phyloP scores from a whole-genome alignment of 1,140 invertebrate species.

The Caenorhabditis remanei region DNA sequence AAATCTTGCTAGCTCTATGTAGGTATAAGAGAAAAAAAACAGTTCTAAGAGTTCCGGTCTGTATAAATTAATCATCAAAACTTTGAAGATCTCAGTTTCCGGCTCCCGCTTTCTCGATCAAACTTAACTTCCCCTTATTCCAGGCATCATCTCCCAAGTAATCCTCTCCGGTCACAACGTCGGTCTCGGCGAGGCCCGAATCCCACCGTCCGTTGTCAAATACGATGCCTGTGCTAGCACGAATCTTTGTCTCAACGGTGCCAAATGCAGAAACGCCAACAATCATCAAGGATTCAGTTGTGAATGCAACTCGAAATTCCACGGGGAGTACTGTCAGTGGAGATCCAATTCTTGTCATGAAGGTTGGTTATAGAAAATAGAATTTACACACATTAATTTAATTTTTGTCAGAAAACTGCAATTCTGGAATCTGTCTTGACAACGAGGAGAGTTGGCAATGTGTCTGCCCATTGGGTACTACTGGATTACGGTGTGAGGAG shows the following conservation, averaged over 20 bases:
- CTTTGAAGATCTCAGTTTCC: too few relatives aligned
- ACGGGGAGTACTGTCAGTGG: conserved; percentile 68
- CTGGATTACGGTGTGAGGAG: conserved; percentile 28
- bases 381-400: background rate
- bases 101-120: too few relatives aligned
- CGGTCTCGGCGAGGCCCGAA: background rate
- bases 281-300: conserved; percentile 68
- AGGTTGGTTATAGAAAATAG: background rate
- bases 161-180: conserved; percentile 48
- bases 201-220: background rate
- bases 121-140: background rate
- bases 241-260: conserved; percentile 45
- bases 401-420: conserved; percentile 66
- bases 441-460: conserved; percentile 63
- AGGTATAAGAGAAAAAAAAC: too few relatives aligned
- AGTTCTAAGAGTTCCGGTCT: too few relatives aligned
- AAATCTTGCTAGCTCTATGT: too few relatives aligned
- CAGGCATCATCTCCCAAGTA: conserved; percentile 48
- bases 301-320: conserved; percentile 61
- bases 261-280: conserved; percentile 47
- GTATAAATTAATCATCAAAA: too few relatives aligned
- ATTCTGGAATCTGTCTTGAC: conserved; percentile 69
- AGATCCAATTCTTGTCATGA: conserved; percentile 65
- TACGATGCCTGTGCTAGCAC: conserved; percentile 50
- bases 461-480: conserved; percentile 68